Evolutionary conservation across 2,797 vertebrate genomes (phyloP), one percentile per base, ranked within the genome.

Genomic region (Gorsachius magnificus): DNA sequence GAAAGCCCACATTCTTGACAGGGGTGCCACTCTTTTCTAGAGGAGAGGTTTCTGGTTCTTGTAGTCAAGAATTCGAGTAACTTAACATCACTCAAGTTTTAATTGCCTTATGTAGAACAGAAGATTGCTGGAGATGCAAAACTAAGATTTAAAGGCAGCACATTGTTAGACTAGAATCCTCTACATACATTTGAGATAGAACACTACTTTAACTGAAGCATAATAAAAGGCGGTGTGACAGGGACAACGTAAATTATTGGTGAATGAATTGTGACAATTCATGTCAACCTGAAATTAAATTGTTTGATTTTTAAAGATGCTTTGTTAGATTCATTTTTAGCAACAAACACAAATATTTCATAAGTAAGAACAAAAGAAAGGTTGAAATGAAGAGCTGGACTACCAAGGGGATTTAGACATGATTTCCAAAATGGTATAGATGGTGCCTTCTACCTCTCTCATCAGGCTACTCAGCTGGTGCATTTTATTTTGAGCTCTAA

Each of bases 181-280:
- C n/a, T 56, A 35, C 8, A 21, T 51, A 60, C 35, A 88, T 88
- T 38, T 74, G 48, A 70, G 56, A 45, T 63, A 24, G 3, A 78
- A 78, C 93, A 65, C 13, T 61, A 21, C 31, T 81, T 60, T 81
- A 75, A 19, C 19, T 50, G 43, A 72, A 61, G 6, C 33, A 38
- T 26, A 66, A 9, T 64, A 51, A 80, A 85, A 87, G 43, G 10
- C 3, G 11, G 2, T 0, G 0, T 41, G 61, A 8, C 22, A 51
- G 56, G n/a, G 89, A 36, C 3, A 57, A 35, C 0, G 1, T 35
- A 45, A 88, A 61, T 68, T 74, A 4, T 9, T 60, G 28, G 16
- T 48, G 15, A 70, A 7, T 56, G 35, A 85, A 31, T 41, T 72
- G 15, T 76, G n/a, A 45, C 8, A 20, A 64, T 53, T 45, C 48